Conservation (phyloP, 2,113 vertebrate genomes). For the Zosterops borbonicus region DNA sequence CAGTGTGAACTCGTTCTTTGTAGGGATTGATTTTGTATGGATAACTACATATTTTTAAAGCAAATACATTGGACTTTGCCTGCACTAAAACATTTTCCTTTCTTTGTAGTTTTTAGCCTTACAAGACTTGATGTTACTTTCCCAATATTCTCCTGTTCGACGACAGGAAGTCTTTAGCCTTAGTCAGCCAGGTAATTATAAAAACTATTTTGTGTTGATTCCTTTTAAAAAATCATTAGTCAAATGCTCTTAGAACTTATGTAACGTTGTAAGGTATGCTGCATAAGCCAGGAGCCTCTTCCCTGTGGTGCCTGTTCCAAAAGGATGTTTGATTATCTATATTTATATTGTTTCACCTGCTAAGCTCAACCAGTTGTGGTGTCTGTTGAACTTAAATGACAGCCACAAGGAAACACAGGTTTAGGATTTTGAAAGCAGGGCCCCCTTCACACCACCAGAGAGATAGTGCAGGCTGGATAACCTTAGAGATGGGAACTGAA, state of each 20-base stretch:
- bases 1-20: background rate
- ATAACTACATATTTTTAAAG: background rate
- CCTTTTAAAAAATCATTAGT: background rate
- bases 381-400: background rate
- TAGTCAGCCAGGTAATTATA: slow-evolving; percentile 90
- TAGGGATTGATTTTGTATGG: background rate
- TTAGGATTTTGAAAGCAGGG: background rate
- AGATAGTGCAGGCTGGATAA: background rate
- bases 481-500: background rate
- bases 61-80: background rate
- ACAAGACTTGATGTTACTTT: slow-evolving; percentile 92
- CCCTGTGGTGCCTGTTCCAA: background rate
- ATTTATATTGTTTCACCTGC: background rate
- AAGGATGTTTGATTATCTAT: background rate
- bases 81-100: background rate
- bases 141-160: slow-evolving; percentile 87
- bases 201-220: background rate
- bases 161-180: slow-evolving; percentile 93
- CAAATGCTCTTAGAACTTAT: background rate
- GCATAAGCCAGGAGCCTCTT: background rate
- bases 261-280: background rate
- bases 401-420: background rate
- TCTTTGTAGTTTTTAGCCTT: slow-evolving; percentile 88
- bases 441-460: background rate
- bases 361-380: background rate